These are phyloP conservation scores for Salvator merianae DNA, from an alignment of 2,113 vertebrate species.

Conservation along the genomic window DNA sequence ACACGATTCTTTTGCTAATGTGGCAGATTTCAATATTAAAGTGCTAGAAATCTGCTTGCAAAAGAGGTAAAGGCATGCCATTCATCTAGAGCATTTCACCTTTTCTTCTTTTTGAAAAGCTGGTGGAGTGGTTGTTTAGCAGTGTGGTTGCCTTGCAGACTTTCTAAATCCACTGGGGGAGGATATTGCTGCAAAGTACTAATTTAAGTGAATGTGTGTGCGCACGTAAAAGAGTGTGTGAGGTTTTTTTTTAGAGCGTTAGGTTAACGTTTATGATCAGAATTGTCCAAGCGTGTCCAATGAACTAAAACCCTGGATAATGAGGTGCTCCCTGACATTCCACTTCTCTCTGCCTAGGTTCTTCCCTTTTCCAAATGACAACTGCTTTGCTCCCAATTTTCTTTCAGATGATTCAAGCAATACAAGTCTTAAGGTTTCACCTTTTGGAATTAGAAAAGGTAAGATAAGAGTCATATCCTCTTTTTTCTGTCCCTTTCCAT, in stretches of 20 bases:
- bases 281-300: conserved; percentile 59
- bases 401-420: conserved; percentile 99
- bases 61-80: conserved; percentile 65
- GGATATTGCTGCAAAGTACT: conserved; percentile 37
- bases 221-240: background rate
- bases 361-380: background rate
- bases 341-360: conserved; percentile 21
- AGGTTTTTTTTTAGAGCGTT: conserved; percentile 37
- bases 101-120: conserved; percentile 18
- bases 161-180: conserved; percentile 28
- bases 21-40: conserved; percentile 79
- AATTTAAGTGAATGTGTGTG: conserved; percentile 8
- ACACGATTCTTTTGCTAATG: conserved; percentile 81
- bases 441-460: conserved; percentile 99
- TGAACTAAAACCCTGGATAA: conserved; percentile 59
- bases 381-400: conserved; percentile 60
- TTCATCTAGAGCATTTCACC: conserved; percentile 60
- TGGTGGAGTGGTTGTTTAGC: conserved; percentile 32
- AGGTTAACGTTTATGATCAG: conserved; percentile 65
- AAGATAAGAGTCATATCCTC: conserved; percentile 63
- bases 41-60: conserved; percentile 76
- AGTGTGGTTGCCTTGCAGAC: conserved; percentile 32
- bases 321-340: conserved; percentile 47
- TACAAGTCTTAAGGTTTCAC: conserved; percentile 99
- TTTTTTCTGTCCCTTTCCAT: background rate